Base-by-base conservation (phyloP, 2,797 vertebrate species). In the Pseudochromis fuscus region DNA sequence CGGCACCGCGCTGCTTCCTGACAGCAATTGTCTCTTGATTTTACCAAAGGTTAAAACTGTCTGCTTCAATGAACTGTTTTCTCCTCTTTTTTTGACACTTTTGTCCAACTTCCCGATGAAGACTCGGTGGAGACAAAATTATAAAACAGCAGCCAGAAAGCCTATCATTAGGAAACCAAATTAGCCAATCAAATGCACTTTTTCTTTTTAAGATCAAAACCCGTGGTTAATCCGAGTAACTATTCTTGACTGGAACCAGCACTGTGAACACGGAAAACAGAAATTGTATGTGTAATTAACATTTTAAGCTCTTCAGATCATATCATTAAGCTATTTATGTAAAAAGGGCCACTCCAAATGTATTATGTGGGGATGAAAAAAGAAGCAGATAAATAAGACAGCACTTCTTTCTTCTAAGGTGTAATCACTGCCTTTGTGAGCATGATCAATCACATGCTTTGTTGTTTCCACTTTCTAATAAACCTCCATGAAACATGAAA, bases 341-440 rank as follows among this genome's bases (percentile, higher is more conserved):
- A 59, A 78, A 63, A 74, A 66, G 57, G 21, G 45, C 38, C 77
- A 64, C 31, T 73, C 50, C 24, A 51, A 61, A 67, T 72, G 21
- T 53, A 33, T 82, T 69, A 71, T 79, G 23, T 30, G 19, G 1
- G 4, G 25, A 68, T 70, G 31, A 50, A 62, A 70, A 71, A 63
- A 37, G 46, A 7, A 24, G 57, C 25, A 16, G 13, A 63, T 49
- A 51, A 67, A 70, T 35, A 58, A 67, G 31, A 74, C 55, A 28
- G 31, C 25, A 18, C 57, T 33, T 50, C 21, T 67, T 59, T 55
- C 30, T 60, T 72, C 46, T 24, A 40, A 74, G 37, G 40, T 72
- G 63, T 85, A 80, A 88, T 87, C 69, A 67, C 23, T 24, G 28
- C 50, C 63, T 84, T 81, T 86, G 83, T 75, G 73, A 73, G 56